A percentile compares a stretch with the other conserved stretches of the same genome.
These are phyloP conservation scores for Sapajus apella DNA, from an alignment of 2,113 vertebrate genomes.

Conservation along the genomic window DNA sequence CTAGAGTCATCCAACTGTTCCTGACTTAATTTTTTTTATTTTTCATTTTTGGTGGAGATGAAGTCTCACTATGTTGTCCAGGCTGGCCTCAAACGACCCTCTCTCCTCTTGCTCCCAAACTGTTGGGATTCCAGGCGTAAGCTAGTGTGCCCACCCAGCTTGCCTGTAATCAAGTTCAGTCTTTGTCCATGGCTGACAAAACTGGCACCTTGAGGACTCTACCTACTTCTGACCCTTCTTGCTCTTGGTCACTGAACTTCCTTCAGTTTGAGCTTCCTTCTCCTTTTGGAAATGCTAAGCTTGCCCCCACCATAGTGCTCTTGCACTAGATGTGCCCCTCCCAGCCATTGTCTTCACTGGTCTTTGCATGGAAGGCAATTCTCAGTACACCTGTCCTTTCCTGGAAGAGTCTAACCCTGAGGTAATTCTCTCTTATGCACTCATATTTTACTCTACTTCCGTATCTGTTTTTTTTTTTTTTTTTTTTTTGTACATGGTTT, in stretches of 20 bases:
- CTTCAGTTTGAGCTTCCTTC: neutral
- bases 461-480: neutral
- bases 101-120: too few relatives aligned
- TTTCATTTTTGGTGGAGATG: too few relatives aligned
- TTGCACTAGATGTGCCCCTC: too few relatives aligned
- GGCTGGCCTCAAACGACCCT: too few relatives aligned
- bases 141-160: neutral
- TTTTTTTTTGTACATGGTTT: neutral
- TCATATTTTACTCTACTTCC: neutral
- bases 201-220: neutral
- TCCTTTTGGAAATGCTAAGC: neutral
- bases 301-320: neutral
- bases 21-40: neutral
- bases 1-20: neutral
- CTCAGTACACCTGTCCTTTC: neutral
- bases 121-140: too few relatives aligned
- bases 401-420: neutral
- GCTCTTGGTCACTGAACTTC: neutral
- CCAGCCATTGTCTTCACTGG: neutral
- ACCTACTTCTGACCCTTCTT: neutral
- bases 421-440: neutral
- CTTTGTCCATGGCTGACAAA: neutral
- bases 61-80: too few relatives aligned
- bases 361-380: neutral
- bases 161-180: neutral